These are phyloP conservation scores for Microctonus hyperodae DNA, from an alignment of 2,888 invertebrate species.

Conservation along the genomic window DNA sequence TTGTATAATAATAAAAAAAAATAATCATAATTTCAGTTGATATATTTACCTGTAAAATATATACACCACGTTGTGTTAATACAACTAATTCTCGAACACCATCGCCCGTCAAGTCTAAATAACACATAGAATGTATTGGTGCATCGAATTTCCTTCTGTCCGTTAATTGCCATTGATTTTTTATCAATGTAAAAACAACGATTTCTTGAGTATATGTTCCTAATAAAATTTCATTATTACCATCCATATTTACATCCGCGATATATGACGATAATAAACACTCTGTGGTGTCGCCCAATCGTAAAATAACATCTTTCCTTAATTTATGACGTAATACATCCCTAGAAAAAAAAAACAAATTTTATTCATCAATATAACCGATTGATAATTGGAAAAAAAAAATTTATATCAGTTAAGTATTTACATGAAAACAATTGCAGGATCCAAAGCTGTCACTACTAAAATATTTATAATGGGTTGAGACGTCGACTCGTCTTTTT, in stretches of 20 bases:
- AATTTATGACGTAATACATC: conserved; percentile 65
- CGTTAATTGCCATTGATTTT: conserved; percentile 63
- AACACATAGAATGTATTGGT: conserved; percentile 70
- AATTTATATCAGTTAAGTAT: conserved; percentile 36
- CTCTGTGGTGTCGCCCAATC: conserved; percentile 66
- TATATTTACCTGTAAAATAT: conserved; percentile 70
- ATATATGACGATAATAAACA: conserved; percentile 70
- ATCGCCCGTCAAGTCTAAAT: conserved; percentile 72
- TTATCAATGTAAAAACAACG: conserved; percentile 64
- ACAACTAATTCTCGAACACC: conserved; percentile 72
- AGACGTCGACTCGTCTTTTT: not conserved
- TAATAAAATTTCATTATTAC: conserved; percentile 72
- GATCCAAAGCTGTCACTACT: conserved; percentile 67
- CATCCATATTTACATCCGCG: conserved; percentile 76
- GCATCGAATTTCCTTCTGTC: conserved; percentile 68
- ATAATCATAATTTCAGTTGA: too few species aligned
- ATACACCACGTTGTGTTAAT: conserved; percentile 72
- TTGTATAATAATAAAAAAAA: conserved; percentile 1
- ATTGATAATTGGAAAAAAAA: not conserved
- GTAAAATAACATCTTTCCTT: conserved; percentile 61
- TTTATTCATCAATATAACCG: not conserved
- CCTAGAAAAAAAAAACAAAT: conserved; percentile 53
- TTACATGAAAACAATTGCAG: conserved; percentile 69
- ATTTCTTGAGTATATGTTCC: conserved; percentile 74
- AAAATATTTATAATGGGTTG: conserved; percentile 65